Evolutionary conservation across 2,113 vertebrate species (phyloP).

Genomic region (Apodemus speciosus): DNA sequence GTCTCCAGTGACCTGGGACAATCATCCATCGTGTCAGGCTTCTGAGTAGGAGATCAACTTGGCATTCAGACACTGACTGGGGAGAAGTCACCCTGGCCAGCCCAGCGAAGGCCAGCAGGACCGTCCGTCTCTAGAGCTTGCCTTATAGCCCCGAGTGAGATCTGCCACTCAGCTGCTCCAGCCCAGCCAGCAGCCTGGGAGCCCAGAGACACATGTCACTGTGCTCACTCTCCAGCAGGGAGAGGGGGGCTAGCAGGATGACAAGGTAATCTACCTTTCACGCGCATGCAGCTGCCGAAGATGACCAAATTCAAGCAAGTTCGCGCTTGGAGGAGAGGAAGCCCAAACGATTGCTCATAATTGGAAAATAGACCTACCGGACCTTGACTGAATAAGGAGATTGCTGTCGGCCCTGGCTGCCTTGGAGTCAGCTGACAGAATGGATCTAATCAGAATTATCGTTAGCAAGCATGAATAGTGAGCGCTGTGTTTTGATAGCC

Average conservation of each 20-base stretch:
- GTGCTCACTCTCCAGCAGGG: constrained; percentile 38
- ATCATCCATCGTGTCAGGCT: neutral
- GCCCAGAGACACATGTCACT: neutral
- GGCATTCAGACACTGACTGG: constrained; percentile 53
- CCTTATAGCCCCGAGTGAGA: neutral
- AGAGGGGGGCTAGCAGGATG: neutral
- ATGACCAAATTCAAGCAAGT: constrained; percentile 55
- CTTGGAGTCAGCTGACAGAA: constrained; percentile 69
- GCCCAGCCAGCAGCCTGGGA: constrained; percentile 50
- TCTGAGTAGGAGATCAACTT: constrained; percentile 28
- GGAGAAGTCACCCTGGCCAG: constrained; percentile 15
- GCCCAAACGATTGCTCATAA: constrained; percentile 68
- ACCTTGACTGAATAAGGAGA: constrained; percentile 70
- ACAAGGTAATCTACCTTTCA: constrained; percentile 57
- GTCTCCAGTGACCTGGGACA: neutral
- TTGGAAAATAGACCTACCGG: constrained; percentile 72
- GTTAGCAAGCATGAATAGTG: constrained; percentile 60
- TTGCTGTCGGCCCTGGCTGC: constrained; percentile 46
- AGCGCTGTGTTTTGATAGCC: constrained; percentile 21
- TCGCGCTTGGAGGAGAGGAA: constrained; percentile 66
- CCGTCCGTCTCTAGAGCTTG: neutral
- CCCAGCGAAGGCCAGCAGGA: neutral
- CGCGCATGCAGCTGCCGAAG: constrained; percentile 59
- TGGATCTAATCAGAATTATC: constrained; percentile 59
- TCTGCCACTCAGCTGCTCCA: neutral